phyloP scores from a whole-genome alignment of 2,888 invertebrate species.

The Tricholauxania praeusta region DNA sequence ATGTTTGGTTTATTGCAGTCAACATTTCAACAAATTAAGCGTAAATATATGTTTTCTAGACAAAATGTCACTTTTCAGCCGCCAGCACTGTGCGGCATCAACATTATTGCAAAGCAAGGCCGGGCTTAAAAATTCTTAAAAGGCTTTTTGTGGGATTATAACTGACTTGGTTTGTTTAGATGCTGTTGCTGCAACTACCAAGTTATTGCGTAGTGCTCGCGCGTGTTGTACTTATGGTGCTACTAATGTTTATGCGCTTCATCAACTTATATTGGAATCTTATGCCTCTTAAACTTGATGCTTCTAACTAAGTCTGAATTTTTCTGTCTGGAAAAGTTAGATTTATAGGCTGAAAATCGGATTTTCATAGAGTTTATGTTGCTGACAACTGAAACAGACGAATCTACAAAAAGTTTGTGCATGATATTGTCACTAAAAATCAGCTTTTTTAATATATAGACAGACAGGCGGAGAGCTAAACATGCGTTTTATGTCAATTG shows the following conservation, averaged over 20 bases:
- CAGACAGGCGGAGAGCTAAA: too few species aligned
- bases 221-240: neutral
- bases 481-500: too few species aligned
- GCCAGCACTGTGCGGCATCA: neutral
- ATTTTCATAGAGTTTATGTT: conserved; percentile 24
- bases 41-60: too few species aligned
- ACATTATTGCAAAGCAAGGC: conserved; percentile 23
- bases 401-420: too few species aligned
- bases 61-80: neutral
- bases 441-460: too few species aligned
- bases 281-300: neutral
- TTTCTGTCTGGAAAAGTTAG: conserved; percentile 16
- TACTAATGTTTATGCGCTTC: neutral
- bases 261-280: neutral
- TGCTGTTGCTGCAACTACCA: conserved; percentile 3
- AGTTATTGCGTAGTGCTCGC: neutral
- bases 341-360: conserved; percentile 31
- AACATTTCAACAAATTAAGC: too few species aligned
- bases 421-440: too few species aligned
- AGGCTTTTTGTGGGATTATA: conserved; percentile 39
- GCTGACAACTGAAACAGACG: neutral
- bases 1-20: too few species aligned
- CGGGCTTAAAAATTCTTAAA: conserved; percentile 33
- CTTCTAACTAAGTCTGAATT: neutral
- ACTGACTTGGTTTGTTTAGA: conserved; percentile 31